Percentiles rank a stretch among this genome's conserved stretches.
Evolutionary conservation across 1,140 invertebrate genomes (phyloP).

Genomic region (Xylocopa sonorina): DNA sequence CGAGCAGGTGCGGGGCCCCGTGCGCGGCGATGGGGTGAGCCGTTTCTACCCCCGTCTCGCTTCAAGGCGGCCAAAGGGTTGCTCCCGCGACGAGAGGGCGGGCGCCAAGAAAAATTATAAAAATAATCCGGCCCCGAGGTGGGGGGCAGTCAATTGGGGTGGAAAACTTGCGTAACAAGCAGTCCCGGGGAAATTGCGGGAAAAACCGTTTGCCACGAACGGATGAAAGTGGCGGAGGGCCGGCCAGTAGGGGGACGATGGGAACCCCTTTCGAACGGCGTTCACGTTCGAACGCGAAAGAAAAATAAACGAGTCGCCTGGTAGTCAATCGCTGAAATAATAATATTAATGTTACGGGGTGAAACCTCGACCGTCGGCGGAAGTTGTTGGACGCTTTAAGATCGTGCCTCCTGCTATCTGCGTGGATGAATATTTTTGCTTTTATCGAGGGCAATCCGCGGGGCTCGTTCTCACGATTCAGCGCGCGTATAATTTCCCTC

Average conservation of each 20-base stretch:
- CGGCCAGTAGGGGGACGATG: constrained; percentile 30
- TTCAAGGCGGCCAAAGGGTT: constrained; percentile 69
- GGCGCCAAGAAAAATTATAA: constrained; percentile 73
- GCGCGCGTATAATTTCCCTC: not conserved
- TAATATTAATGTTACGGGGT: constrained; percentile 62
- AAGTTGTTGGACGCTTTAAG: constrained; percentile 22
- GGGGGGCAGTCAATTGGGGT: constrained; percentile 72
- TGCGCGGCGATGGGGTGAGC: constrained; percentile 62
- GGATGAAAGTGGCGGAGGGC: constrained; percentile 57
- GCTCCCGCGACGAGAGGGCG: constrained; percentile 56
- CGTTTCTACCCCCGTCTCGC: constrained; percentile 54
- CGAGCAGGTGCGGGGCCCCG: constrained; percentile 64
- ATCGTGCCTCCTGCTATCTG: not conserved
- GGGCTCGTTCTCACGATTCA: not conserved
- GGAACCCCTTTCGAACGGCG: constrained; percentile 48
- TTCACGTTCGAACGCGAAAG: constrained; percentile 58
- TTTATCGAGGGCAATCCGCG: not conserved
- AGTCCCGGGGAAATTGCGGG: constrained; percentile 69
- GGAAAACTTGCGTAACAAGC: constrained; percentile 75
- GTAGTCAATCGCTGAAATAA: constrained; percentile 64
- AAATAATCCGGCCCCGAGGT: constrained; percentile 72
- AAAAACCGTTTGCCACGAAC: constrained; percentile 71
- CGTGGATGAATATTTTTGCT: not conserved
- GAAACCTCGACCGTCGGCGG: not conserved
- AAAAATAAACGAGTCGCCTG: constrained; percentile 66